Percentiles rank a stretch among this genome's conserved stretches.
Evolutionary conservation across 2,113 vertebrate genomes (phyloP).

Genomic region (Onychostoma macrolepis): DNA sequence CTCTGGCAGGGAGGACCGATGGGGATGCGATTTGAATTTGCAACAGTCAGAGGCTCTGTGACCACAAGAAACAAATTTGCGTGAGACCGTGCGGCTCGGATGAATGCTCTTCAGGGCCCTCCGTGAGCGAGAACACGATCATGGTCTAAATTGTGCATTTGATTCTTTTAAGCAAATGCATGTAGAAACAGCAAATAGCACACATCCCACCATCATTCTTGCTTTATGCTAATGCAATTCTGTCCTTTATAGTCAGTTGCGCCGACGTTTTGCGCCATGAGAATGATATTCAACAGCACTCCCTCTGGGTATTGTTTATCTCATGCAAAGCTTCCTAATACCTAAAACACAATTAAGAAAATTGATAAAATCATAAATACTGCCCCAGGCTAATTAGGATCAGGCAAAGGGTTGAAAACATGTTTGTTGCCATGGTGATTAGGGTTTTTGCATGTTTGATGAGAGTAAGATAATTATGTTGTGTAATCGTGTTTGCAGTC

Average conservation of each 20-base stretch:
- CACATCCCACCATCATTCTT: background rate
- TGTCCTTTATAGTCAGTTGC: conserved; percentile 12
- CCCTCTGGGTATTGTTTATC: conserved; percentile 59
- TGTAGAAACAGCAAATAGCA: background rate
- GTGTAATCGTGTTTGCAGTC: conserved; percentile 75
- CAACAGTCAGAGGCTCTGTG: conserved; percentile 29
- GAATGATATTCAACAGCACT: conserved; percentile 55
- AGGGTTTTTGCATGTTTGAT: conserved; percentile 68
- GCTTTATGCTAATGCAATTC: background rate
- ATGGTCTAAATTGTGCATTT: background rate
- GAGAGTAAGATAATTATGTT: conserved; percentile 68
- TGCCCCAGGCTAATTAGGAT: conserved; percentile 59
- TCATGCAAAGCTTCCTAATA: conserved; percentile 51
- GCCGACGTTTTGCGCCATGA: conserved; percentile 15
- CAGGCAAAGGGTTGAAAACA: conserved; percentile 57
- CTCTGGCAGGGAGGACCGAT: background rate
- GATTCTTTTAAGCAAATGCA: background rate
- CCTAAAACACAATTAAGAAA: conserved; percentile 56
- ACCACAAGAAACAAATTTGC: background rate
- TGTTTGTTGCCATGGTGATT: conserved; percentile 71
- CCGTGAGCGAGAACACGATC: background rate
- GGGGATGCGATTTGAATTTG: conserved; percentile 31
- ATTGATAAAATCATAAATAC: conserved; percentile 62
- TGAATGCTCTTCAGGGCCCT: background rate
- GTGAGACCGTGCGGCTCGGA: background rate